phyloP scores from a whole-genome alignment of 64 coral and sea anemone genomes.

The Montipora foliosa region DNA sequence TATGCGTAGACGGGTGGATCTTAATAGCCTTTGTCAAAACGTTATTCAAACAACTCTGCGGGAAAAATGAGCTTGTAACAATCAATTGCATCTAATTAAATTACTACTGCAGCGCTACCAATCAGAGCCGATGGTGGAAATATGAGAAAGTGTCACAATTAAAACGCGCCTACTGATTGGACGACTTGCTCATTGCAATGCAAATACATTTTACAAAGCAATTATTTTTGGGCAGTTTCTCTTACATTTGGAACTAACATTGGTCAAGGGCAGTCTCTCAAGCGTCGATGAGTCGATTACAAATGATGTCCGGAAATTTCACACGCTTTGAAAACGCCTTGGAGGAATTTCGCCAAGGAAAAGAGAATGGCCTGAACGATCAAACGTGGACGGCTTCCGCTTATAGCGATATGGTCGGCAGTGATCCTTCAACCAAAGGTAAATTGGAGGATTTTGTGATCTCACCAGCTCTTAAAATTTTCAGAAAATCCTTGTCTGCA shows the following conservation, averaged over 20 bases:
- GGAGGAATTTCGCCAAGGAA: conserved; percentile 12
- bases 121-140: conserved; percentile 56
- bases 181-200: conserved; percentile 50
- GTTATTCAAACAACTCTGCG: conserved; percentile 70
- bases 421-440: conserved; percentile 32
- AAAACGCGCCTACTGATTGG: conserved; percentile 71
- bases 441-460: background rate
- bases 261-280: conserved; percentile 49
- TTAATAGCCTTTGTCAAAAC: conserved; percentile 66
- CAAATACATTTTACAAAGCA: conserved; percentile 98
- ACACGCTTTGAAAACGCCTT: background rate
- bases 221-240: conserved; percentile 83
- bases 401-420: background rate
- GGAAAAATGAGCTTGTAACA: conserved; percentile 50
- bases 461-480: background rate
- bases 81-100: conserved; percentile 98
- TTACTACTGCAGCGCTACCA: conserved; percentile 64
- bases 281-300: background rate
- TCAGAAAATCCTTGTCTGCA: background rate
- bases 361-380: background rate
- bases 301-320: conserved; percentile 29
- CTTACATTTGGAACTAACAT: conserved; percentile 77
- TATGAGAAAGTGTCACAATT: conserved; percentile 78
- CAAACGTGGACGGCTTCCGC: background rate
- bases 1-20: conserved; percentile 17